phyloP scores from a whole-genome alignment of 1,140 invertebrate species.

The Drosophila rufa region DNA sequence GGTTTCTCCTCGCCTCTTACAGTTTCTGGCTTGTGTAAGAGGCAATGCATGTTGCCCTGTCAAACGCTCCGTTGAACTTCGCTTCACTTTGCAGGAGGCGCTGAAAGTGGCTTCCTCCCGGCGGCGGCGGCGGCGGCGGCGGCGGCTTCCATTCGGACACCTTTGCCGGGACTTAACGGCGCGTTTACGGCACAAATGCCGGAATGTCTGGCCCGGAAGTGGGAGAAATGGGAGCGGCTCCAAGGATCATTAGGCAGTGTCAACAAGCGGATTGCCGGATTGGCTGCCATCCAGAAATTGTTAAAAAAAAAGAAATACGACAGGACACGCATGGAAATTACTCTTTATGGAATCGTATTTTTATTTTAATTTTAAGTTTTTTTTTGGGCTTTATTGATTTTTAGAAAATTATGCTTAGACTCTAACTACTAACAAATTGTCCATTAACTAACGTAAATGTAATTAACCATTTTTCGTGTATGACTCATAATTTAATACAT shows the following conservation, averaged over 20 bases:
- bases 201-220: constrained; percentile 45
- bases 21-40: constrained; percentile 41
- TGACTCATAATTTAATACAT: constrained; percentile 59
- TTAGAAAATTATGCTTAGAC: constrained; percentile 80
- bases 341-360: constrained; percentile 7
- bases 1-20: constrained; percentile 6
- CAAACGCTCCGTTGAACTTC: constrained; percentile 64
- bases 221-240: constrained; percentile 8
- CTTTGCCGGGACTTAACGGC: constrained; percentile 50
- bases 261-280: constrained; percentile 38
- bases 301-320: background rate
- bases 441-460: constrained; percentile 80
- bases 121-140: constrained; percentile 22
- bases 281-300: constrained; percentile 32
- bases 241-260: constrained; percentile 65
- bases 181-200: constrained; percentile 41
- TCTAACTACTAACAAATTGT: constrained; percentile 82
- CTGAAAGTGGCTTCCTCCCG: constrained; percentile 42
- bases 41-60: constrained; percentile 77
- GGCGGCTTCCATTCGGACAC: constrained; percentile 48
- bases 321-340: constrained; percentile 18
- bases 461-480: constrained; percentile 63
- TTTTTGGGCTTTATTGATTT: constrained; percentile 71
- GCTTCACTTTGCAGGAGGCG: constrained; percentile 31
- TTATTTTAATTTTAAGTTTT: constrained; percentile 36